These are phyloP conservation scores for Sarcoramphus papa DNA, from an alignment of 2,797 vertebrate species.

Conservation along the genomic window DNA sequence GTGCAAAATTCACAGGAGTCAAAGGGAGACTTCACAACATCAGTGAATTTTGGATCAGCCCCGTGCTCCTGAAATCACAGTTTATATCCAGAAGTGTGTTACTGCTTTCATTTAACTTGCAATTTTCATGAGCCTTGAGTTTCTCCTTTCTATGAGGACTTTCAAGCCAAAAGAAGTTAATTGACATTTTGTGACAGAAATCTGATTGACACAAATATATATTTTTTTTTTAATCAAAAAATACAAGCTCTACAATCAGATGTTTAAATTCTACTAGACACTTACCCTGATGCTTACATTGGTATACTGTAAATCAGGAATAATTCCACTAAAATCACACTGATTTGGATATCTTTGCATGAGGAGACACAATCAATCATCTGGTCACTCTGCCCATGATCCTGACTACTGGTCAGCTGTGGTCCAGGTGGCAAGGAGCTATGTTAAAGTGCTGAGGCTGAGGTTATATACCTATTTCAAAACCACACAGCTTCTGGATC, in stretches of 20 bases:
- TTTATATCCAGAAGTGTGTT: neutral
- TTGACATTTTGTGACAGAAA: neutral
- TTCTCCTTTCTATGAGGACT: neutral
- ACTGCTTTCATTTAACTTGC: neutral
- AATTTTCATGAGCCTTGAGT: neutral
- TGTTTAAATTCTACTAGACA: neutral
- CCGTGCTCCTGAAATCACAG: neutral
- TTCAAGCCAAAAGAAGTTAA: neutral
- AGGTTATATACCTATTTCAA: neutral
- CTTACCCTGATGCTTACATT: neutral
- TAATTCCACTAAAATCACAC: neutral
- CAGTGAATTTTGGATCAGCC: neutral
- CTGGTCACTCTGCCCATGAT: neutral
- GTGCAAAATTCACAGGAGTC: neutral
- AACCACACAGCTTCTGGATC: neutral
- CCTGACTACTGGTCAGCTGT: neutral
- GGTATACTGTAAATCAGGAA: neutral
- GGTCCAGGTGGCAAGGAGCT: neutral
- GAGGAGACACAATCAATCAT: neutral
- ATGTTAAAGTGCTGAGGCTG: neutral
- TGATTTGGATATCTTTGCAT: neutral
- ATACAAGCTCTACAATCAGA: neutral
- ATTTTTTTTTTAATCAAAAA: neutral
- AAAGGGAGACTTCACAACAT: neutral
- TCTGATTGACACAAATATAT: neutral